phyloP scores from a whole-genome alignment of 2,797 vertebrate genomes.

The Hydrophis major region DNA sequence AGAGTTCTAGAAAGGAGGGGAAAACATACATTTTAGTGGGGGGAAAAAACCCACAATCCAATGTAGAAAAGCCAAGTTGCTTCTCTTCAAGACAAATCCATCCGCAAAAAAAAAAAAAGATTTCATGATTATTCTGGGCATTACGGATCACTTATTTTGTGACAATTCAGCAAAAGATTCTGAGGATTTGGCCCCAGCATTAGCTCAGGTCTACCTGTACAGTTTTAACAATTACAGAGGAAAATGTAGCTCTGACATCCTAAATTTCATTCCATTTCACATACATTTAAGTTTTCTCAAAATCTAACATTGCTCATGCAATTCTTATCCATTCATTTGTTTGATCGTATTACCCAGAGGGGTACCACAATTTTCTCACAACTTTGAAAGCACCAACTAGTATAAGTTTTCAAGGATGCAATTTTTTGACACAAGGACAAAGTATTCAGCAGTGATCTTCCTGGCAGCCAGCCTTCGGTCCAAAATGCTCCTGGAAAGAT shows the following conservation, averaged over 20 bases:
- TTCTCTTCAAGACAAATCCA: not conserved
- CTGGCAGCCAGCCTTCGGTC: not conserved
- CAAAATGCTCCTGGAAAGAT: not conserved
- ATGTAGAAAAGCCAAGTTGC: not conserved
- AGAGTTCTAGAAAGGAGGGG: not conserved
- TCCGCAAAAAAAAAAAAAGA: not conserved
- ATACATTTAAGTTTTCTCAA: not conserved
- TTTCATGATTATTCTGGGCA: not conserved
- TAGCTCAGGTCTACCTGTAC: not conserved
- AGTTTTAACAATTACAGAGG: not conserved
- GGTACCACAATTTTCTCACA: not conserved
- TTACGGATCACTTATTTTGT: not conserved
- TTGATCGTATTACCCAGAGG: rapidly evolving
- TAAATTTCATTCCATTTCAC: not conserved
- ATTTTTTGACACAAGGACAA: not conserved
- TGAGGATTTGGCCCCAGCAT: not conserved
- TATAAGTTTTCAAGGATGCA: not conserved
- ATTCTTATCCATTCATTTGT: not conserved
- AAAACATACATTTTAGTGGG: not conserved
- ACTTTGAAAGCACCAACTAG: not conserved
- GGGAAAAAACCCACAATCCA: not conserved
- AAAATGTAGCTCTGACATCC: not conserved
- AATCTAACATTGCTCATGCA: not conserved
- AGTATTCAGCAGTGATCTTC: not conserved
- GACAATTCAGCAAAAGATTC: not conserved